Evolutionary conservation across 2,113 vertebrate species (phyloP), one percentile per base, ranked within the genome.

Genomic region (Petrocephalus microphthalmus): DNA sequence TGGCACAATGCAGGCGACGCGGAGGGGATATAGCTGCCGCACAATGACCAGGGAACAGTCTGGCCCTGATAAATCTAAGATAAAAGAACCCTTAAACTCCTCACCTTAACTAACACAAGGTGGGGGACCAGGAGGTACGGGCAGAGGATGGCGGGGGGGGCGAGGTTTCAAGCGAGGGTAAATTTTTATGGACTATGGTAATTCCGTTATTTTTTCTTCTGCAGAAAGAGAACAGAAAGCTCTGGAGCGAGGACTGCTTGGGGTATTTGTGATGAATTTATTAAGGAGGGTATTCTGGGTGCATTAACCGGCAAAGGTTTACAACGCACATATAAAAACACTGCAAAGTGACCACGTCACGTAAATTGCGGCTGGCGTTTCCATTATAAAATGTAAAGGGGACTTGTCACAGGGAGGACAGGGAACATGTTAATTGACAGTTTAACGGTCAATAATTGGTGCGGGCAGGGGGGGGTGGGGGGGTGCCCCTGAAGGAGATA

Each of bases 271-370:
- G 86, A 90, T 84, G 81, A 88, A 52, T 84, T 92, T 89, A 91
- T 89, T 87, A 87, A 90, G 88, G 89, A 89, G 89, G 91, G 91
- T 88, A 89, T 91, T 92, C 88, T 90, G 90, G 93, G 92, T 89
- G 87, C 89, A 93, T 93, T 91, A 91, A 90, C 90, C 88, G 89
- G 92, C 93, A 91, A 93, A 91, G 91, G 91, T 94, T 95, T 94
- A 93, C 90, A 92, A 81, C 85, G 57, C 84, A 90, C 83, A 90
- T 91, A 92, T 91, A 93, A 92, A 92, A 88, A 89, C 71, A 92
- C 52, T 89, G 19, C 47, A 87, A 90, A 91, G 91, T 57, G 74
- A 91, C 88, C 85, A 86, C 86, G 81, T 25, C 60, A 88, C 85
- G 92, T 92, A 93, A 94, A 94, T 93, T 89, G 87, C 67, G 57